Evolutionary conservation across 2,113 vertebrate genomes (phyloP).

Genomic region (Nestor notabilis): DNA sequence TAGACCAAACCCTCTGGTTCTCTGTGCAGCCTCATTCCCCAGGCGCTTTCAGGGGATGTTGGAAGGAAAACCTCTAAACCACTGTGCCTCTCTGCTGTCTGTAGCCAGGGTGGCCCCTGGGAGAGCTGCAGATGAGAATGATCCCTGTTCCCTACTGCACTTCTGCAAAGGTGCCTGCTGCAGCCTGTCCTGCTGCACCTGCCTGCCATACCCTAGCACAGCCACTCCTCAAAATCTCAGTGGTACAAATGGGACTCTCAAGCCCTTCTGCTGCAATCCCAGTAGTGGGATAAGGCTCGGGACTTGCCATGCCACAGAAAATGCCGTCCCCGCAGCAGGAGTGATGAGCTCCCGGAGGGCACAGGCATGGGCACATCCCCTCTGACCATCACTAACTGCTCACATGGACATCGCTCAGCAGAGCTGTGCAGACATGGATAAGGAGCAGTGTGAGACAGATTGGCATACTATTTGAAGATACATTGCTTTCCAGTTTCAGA

Average conservation of each 20-base stretch:
- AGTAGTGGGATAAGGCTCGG: background rate
- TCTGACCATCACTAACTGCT: background rate
- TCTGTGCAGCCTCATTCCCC: background rate
- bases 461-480: background rate
- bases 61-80: background rate
- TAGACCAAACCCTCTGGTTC: background rate
- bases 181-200: accelerated
- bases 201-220: background rate
- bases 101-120: background rate
- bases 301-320: background rate
- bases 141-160: background rate
- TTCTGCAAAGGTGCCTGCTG: background rate
- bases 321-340: background rate
- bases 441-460: background rate
- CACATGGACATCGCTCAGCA: accelerated
- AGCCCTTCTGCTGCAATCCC: background rate
- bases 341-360: accelerated
- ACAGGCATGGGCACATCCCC: accelerated
- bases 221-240: background rate
- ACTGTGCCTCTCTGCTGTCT: accelerated
- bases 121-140: background rate
- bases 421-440: accelerated
- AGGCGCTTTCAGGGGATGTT: background rate
- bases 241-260: background rate
- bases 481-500: background rate